Conservation (phyloP, 2,113 vertebrate species). For the Vireo altiloquus region DNA sequence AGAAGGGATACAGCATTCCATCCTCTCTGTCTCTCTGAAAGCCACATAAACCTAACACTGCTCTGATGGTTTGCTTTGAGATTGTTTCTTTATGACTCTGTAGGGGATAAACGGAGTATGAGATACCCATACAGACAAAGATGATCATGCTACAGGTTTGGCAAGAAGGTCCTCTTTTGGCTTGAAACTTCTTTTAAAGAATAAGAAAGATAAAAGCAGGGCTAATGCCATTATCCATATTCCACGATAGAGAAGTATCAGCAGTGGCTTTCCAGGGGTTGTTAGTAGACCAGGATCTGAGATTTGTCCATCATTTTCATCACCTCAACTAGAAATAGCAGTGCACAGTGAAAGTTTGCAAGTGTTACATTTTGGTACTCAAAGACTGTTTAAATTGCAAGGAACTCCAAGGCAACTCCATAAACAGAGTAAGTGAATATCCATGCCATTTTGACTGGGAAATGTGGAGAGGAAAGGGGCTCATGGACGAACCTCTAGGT, state of each 20-base stretch:
- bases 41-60: background rate
- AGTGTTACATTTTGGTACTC: background rate
- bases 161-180: background rate
- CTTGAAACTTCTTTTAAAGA: background rate
- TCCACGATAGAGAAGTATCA: background rate
- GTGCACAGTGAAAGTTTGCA: background rate
- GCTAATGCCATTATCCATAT: background rate
- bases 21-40: background rate
- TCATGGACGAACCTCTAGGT: background rate
- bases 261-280: background rate
- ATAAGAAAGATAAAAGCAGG: background rate
- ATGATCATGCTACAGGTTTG: background rate
- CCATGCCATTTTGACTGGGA: background rate
- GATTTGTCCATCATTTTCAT: background rate
- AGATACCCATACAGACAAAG: background rate
- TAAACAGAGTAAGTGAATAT: background rate
- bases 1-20: background rate
- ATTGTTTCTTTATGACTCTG: background rate
- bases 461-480: background rate
- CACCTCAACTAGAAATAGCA: background rate
- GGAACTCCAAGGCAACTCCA: background rate
- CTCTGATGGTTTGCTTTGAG: background rate
- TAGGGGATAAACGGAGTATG: background rate
- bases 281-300: background rate
- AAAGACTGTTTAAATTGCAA: background rate